phyloP scores from a whole-genome alignment of 1,140 invertebrate genomes.

The Zaprionus africanus region DNA sequence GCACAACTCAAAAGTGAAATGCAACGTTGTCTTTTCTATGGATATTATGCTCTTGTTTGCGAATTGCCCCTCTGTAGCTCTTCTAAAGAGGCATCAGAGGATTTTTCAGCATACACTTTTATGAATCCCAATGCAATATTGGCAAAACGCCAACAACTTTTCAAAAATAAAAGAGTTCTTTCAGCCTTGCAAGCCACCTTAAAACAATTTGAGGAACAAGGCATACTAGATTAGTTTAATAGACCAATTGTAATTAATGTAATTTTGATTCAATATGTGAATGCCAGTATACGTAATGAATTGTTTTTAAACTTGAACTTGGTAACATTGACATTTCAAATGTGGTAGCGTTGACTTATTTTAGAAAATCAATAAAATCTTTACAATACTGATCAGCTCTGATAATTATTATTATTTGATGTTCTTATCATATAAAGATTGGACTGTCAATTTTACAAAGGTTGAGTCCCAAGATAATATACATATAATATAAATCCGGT shows the following conservation, averaged over 20 bases:
- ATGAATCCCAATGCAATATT: conserved; percentile 26
- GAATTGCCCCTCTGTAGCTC: conserved; percentile 68
- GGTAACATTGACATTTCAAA: too few species aligned
- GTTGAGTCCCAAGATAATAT: too few species aligned
- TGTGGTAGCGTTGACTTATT: too few species aligned
- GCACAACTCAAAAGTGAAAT: conserved; percentile 68
- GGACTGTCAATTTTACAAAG: too few species aligned
- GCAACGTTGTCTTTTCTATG: conserved; percentile 66
- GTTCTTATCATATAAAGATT: too few species aligned
- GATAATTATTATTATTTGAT: too few species aligned
- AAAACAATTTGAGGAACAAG: conserved; percentile 53
- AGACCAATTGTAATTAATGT: not conserved
- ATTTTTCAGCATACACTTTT: conserved; percentile 54
- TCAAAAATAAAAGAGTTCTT: conserved; percentile 48
- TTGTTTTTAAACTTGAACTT: not conserved
- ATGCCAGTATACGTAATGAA: not conserved
- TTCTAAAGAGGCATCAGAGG: conserved; percentile 36
- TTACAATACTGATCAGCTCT: too few species aligned
- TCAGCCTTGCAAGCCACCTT: conserved; percentile 49
- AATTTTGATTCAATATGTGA: too few species aligned
- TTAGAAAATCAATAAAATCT: too few species aligned
- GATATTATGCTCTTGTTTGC: conserved; percentile 58
- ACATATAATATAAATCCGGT: too few species aligned
- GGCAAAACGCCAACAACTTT: conserved; percentile 54
- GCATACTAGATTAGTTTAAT: conserved; percentile 41